Conservation (phyloP, 2,888 invertebrate genomes). For the Orthosia gothica region DNA sequence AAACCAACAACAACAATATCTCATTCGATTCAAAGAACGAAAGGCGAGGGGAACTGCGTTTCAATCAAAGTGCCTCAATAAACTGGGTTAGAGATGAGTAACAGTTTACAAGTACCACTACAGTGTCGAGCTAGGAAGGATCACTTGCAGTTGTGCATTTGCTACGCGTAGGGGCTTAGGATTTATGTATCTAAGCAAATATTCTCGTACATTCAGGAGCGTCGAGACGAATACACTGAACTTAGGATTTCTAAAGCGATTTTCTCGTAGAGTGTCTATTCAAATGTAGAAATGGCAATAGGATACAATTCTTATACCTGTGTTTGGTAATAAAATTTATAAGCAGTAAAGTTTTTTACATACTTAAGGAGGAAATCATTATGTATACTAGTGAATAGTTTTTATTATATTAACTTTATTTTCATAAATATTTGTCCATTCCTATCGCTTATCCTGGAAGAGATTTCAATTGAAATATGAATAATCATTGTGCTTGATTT, state of each 20-base stretch:
- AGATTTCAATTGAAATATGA: too few species aligned
- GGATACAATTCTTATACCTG: neutral
- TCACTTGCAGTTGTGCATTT: conserved; percentile 19
- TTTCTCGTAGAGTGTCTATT: neutral
- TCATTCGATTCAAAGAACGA: neutral
- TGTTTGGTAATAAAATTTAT: neutral
- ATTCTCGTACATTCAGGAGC: neutral
- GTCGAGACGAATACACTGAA: neutral
- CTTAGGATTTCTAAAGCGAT: neutral
- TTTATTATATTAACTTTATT: too few species aligned
- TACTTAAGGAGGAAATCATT: too few species aligned
- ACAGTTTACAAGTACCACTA: conserved; percentile 3
- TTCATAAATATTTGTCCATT: too few species aligned
- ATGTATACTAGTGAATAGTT: too few species aligned
- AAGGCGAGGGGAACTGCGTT: neutral
- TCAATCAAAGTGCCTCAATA: conserved; percentile 6
- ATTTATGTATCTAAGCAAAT: conserved; percentile 19
- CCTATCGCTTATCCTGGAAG: too few species aligned
- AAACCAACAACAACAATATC: neutral
- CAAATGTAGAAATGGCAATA: neutral
- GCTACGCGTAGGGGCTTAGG: neutral
- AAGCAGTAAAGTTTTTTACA: neutral
- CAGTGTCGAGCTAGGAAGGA: neutral
- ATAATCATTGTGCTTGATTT: too few species aligned
- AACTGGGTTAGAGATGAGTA: neutral